Conservation (phyloP, 2,113 vertebrate genomes). For the Etheostoma spectabile region DNA sequence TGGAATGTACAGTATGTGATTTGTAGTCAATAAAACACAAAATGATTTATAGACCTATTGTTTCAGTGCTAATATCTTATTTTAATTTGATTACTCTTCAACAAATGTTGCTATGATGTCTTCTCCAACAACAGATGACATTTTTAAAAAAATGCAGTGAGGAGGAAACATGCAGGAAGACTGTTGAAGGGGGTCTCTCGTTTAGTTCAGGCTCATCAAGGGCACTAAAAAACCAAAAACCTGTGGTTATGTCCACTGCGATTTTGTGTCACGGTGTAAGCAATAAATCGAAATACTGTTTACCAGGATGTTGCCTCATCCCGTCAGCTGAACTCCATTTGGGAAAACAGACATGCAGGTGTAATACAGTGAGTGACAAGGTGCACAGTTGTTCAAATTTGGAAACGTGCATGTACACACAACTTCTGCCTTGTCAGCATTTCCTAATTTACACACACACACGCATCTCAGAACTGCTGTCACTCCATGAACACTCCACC, state of each 20-base stretch:
- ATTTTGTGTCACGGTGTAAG: conserved; percentile 42
- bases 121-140: background rate
- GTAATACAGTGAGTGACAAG: conserved; percentile 35
- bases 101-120: background rate
- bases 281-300: conserved; percentile 61
- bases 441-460: conserved; percentile 31
- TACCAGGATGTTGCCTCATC: too few species aligned
- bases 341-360: conserved; percentile 58
- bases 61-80: background rate
- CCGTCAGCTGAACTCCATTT: conserved; percentile 53
- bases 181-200: background rate
- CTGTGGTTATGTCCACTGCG: conserved; percentile 35
- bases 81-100: background rate
- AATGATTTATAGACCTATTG: background rate
- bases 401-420: background rate
- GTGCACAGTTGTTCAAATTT: conserved; percentile 30
- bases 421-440: conserved; percentile 31
- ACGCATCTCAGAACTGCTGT: conserved; percentile 15
- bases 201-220: conserved; percentile 6
- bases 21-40: background rate
- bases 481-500: conserved; percentile 36
- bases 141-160: background rate
- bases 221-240: background rate
- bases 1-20: background rate
- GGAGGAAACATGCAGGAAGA: background rate